These are phyloP conservation scores for Parnassius glacialis DNA, from an alignment of 2,888 invertebrate genomes.

Conservation along the genomic window DNA sequence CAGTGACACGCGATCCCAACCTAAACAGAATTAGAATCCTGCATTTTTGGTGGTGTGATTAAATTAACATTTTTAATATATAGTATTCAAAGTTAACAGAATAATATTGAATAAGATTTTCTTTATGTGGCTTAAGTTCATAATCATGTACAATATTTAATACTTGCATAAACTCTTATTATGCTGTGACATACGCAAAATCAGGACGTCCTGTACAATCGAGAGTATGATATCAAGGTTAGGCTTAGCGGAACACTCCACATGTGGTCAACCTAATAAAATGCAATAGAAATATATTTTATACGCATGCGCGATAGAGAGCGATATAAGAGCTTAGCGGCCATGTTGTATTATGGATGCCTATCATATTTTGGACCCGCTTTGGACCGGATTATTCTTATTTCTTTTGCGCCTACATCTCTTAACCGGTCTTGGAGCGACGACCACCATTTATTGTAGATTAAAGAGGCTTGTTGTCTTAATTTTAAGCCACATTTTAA, in stretches of 20 bases:
- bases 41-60: too few relatives aligned
- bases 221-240: slow-evolving; percentile 81
- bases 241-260: slow-evolving; percentile 81
- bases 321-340: slow-evolving; percentile 73
- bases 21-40: too few relatives aligned
- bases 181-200: not conserved
- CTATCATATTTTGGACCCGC: slow-evolving; percentile 81
- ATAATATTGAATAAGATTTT: too few relatives aligned
- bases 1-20: too few relatives aligned
- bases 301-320: slow-evolving; percentile 55
- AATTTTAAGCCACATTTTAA: slow-evolving; percentile 80
- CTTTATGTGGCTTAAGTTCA: too few relatives aligned
- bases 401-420: slow-evolving; percentile 74
- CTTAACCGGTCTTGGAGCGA: slow-evolving; percentile 73
- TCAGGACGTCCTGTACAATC: slow-evolving; percentile 61
- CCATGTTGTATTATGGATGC: slow-evolving; percentile 82
- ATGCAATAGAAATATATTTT: slow-evolving; percentile 61
- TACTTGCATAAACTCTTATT: too few relatives aligned
- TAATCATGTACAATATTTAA: too few relatives aligned
- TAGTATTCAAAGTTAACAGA: too few relatives aligned
- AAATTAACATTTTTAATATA: too few relatives aligned
- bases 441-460: slow-evolving; percentile 81
- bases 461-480: slow-evolving; percentile 82
- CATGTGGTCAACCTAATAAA: slow-evolving; percentile 81
- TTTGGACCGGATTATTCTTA: slow-evolving; percentile 78